A percentile compares a stretch with the other conserved stretches of the same genome.
These are phyloP conservation scores for Okapia johnstoni DNA, from an alignment of 2,113 vertebrate species.

Conservation along the genomic window DNA sequence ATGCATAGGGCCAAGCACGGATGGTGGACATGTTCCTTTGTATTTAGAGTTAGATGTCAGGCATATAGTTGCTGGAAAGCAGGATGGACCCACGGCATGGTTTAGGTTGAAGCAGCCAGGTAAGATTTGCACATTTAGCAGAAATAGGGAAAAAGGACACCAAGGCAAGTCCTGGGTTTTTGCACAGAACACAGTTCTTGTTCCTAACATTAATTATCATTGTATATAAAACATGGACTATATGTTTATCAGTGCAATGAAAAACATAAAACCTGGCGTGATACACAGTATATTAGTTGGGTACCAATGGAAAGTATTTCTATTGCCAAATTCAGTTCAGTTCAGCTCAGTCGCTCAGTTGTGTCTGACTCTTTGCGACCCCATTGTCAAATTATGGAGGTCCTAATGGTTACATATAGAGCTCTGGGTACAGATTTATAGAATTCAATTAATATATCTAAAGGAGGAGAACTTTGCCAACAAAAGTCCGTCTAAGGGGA, in stretches of 20 bases:
- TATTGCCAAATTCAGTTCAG: background rate
- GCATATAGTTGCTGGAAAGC: background rate
- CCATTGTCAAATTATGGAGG: background rate
- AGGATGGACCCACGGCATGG: background rate
- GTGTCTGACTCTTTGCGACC: accelerated
- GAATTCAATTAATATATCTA: background rate
- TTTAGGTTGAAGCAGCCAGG: background rate
- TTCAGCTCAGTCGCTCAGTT: background rate
- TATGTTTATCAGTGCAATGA: background rate
- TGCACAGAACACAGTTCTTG: background rate
- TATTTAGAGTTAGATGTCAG: background rate
- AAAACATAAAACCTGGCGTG: background rate
- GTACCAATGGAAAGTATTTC: background rate
- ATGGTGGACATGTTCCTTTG: background rate
- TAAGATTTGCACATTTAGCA: background rate
- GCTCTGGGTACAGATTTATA: background rate
- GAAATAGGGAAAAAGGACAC: background rate
- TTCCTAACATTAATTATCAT: background rate
- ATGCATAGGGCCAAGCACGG: background rate
- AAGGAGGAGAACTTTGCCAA: background rate
- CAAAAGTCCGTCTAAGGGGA: too few relatives aligned
- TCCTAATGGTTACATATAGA: background rate
- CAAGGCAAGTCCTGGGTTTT: background rate
- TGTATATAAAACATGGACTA: background rate
- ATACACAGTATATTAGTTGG: background rate